phyloP scores from a whole-genome alignment of 2,113 vertebrate genomes.

The Cololabis saira region DNA sequence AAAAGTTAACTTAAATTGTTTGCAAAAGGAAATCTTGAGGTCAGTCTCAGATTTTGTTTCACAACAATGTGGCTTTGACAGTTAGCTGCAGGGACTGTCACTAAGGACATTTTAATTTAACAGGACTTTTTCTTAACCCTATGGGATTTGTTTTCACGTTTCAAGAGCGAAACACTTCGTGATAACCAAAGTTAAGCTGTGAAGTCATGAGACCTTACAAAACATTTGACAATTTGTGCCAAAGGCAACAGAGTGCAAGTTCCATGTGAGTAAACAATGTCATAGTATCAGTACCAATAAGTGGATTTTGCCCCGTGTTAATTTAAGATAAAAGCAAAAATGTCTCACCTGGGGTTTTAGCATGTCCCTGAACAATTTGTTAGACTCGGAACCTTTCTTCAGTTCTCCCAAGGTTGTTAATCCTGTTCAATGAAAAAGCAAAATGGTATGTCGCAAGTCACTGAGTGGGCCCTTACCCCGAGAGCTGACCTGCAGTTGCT shows the following conservation, averaged over 20 bases:
- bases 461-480: conserved; percentile 54
- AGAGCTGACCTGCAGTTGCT: conserved; percentile 57
- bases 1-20: no score
- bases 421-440: conserved; percentile 73
- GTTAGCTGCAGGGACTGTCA: no score
- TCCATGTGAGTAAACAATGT: neutral
- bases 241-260: neutral
- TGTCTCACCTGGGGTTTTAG: conserved; percentile 66
- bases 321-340: neutral
- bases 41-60: no score
- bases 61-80: no score
- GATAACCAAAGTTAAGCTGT: neutral
- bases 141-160: no score
- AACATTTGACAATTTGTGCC: neutral
- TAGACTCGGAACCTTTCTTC: conserved; percentile 61
- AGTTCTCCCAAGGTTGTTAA: conserved; percentile 64
- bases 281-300: no score
- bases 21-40: no score
- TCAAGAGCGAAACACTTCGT: neutral
- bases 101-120: no score
- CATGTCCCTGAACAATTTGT: conserved; percentile 64
- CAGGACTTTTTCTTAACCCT: neutral
- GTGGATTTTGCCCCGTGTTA: neutral
- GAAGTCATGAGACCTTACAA: neutral
- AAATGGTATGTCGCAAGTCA: conserved; percentile 71